phyloP scores from a whole-genome alignment of 2,113 vertebrate species.

The Sterrhoptilus dennistouni region DNA sequence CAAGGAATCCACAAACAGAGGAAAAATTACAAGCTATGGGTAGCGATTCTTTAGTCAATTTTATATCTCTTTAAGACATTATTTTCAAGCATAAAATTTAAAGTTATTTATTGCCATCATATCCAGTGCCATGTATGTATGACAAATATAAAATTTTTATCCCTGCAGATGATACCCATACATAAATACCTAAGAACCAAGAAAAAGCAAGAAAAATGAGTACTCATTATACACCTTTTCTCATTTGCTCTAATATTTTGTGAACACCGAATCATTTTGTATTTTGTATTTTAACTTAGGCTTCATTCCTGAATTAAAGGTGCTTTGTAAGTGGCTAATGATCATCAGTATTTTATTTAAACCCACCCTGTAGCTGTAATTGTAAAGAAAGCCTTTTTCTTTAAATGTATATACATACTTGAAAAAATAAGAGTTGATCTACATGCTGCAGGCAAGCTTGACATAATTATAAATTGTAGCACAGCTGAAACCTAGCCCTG shows the following conservation, averaged over 20 bases:
- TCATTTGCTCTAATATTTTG: not conserved
- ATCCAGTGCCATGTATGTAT: not conserved
- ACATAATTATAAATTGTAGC: not conserved
- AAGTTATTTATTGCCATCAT: not conserved
- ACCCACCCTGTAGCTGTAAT: not conserved
- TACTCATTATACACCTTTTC: rapidly evolving
- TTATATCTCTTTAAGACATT: not conserved
- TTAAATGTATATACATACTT: not conserved
- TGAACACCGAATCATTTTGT: not conserved
- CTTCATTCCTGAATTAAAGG: not conserved
- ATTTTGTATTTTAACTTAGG: not conserved
- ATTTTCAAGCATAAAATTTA: not conserved
- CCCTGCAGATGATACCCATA: not conserved
- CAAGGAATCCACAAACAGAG: not conserved
- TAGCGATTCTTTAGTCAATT: not conserved
- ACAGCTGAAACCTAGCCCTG: not conserved
- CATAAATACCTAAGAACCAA: not conserved
- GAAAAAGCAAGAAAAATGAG: not conserved
- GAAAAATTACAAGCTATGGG: not conserved
- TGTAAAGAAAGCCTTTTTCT: not conserved
- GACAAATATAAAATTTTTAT: not conserved
- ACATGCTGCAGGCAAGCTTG: not conserved
- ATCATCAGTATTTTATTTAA: not conserved
- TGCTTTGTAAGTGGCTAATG: not conserved
- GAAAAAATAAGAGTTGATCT: not conserved